Percentiles rank a stretch among this genome's conserved stretches.
Evolutionary conservation across 2,113 vertebrate genomes (phyloP).

Genomic region (Gnathonemus longibarbis): DNA sequence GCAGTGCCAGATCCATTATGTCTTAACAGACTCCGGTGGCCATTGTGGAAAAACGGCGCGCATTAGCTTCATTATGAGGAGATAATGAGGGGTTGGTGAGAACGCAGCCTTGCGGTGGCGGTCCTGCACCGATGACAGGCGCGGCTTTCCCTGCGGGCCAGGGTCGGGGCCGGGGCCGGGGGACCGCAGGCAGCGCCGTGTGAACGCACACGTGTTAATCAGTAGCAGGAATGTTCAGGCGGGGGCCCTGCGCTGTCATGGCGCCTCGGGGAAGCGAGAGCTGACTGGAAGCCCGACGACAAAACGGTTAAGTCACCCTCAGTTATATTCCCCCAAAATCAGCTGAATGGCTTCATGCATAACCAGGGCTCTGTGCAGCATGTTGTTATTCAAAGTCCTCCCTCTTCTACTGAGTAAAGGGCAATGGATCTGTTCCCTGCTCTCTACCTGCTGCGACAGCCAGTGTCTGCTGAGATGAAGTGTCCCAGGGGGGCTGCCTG

Average conservation of each 20-base stretch:
- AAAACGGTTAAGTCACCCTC: neutral
- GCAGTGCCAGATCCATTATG: neutral
- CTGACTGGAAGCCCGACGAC: neutral
- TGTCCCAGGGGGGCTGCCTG: constrained; percentile 43
- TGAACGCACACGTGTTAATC: neutral
- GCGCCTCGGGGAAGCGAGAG: neutral
- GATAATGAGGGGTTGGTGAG: neutral
- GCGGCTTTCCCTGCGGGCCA: neutral
- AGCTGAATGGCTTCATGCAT: neutral
- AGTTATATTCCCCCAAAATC: neutral
- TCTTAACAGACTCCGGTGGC: neutral
- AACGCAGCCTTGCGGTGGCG: neutral
- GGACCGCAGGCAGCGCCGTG: neutral
- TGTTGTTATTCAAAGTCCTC: constrained; percentile 6
- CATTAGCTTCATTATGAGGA: neutral
- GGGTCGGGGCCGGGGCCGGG: too few species aligned
- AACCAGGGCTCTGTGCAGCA: neutral
- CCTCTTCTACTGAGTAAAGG: neutral
- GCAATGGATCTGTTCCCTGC: constrained; percentile 9
- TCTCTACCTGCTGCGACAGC: constrained; percentile 41
- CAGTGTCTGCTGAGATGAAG: constrained; percentile 48
- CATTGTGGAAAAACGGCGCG: neutral
- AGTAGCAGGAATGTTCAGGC: neutral
- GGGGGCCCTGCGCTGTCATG: neutral
- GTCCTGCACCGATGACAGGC: neutral